Base-by-base conservation (phyloP, 2,113 vertebrate genomes). In the Herpailurus yagouaroundi region DNA sequence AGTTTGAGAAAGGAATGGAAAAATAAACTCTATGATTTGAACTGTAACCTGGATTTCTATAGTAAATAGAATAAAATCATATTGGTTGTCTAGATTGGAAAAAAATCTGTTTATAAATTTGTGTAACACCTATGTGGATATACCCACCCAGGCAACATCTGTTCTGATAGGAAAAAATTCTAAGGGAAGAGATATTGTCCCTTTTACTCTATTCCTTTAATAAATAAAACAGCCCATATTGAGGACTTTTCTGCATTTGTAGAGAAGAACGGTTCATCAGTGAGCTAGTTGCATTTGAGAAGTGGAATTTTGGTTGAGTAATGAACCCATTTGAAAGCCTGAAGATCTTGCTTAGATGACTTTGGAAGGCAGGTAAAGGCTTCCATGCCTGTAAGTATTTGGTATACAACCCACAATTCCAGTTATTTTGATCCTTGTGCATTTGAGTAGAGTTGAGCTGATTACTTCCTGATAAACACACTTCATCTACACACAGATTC, bases 31-130 rank as follows among this genome's bases (percentile, higher is more conserved):
- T 91, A 23, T 41, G 79, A 31, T 94, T 74, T 95, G 16, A 90
- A 77, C 27, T 77, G 0, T 77, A 87, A 50, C 52, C 48, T 77
- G 3, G 36, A 29, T 91, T 86, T 89, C 41, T 93, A 0, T 66
- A 89, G 5, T 93, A 95, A 89, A 92, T 77, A 89, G 36, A 90
- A 79, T 80, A 55, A 90, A 91, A 38, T 64, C 12, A 64, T 74
- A 71, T 18, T 69, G 27, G 16, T 60, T 89, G 0, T 66, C 83
- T 82, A 57, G 38, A 89, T 55, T 55, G 33, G 27, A 63, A 63
- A 57, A 92, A 94, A 81, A 82, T 73, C 12, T 74, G 55, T 85
- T 74, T 74, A 15, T 77, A 92, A 90, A 48, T 60, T 45, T 92
- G 81, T 60, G 3, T 60, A 91, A 50, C 3, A 77, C 10, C 19